Evolutionary conservation across 1,140 invertebrate genomes (phyloP), one percentile per base, ranked within the genome.

Genomic region (Octopus sinensis): DNA sequence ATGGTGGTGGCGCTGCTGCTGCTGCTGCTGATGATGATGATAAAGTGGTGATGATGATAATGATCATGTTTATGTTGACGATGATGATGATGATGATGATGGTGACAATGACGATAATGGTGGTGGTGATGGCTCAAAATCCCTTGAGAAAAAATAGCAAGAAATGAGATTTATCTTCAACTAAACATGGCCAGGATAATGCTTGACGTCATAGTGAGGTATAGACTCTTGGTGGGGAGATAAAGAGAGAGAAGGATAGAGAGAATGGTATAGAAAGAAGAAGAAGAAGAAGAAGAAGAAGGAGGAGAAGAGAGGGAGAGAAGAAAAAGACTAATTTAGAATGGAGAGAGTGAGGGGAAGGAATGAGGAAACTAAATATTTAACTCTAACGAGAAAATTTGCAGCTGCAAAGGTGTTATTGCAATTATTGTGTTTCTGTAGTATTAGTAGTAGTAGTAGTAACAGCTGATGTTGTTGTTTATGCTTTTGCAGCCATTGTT

Each of bases 161-260:
- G 5, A 53, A 30, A n/a, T 52, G n/a, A 53, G 12, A 7, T n/a
- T 13, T 17, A 73, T 23, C 4, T 6, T 30, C 4, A 23, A 80
- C 30, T 80, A 52, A 13, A 5, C 56, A 17, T 53, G 43, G 56
- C 71, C 56, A 13, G 77, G 6, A 17, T 80, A 77, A n/a, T 76
- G 54, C 4, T 81, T 82, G 30, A 79, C 83, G 23, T 85, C 84
- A 6, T 80, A 82, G 13, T 81, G 82, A 53, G 80, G 82, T 71
- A 83, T 82, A 5, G 84, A 85, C 73, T 84, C 53, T 85, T 82
- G 4, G 83, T 84, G 56, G 56, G 17, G 56, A 62, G 56, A 62
- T 9, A 62, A 17, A 62, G 56, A 62, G 56, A 62, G 56, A 62
- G 56, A 62, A 17, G 1, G 56, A 62, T 9, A 62, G 56, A 62